Conservation (phyloP, 2,113 vertebrate species). For the Gobio gobio region DNA sequence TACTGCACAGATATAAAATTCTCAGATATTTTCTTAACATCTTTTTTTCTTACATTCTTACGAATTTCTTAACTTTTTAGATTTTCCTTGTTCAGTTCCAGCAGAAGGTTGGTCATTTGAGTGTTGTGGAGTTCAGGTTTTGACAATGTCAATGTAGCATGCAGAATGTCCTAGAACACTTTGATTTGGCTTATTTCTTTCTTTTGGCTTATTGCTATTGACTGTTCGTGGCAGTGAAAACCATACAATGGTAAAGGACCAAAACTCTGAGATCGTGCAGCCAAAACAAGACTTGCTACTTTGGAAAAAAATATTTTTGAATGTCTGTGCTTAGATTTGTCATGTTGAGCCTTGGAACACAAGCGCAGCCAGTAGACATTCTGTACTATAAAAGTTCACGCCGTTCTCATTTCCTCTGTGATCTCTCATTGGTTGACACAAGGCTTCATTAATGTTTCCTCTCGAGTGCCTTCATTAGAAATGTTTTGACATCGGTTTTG, state of each 20-base stretch:
- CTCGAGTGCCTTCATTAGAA: conserved; percentile 31
- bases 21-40: no score
- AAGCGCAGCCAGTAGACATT: conserved; percentile 23
- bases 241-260: conserved; percentile 6
- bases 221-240: conserved; percentile 25
- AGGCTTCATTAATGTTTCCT: conserved; percentile 44
- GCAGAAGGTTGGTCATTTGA: no score
- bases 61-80: no score
- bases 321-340: conserved; percentile 21
- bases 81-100: no score
- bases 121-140: no score
- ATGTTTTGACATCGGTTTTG: background rate
- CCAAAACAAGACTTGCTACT: conserved; percentile 46
- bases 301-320: conserved; percentile 5
- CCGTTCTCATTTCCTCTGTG: conserved; percentile 52
- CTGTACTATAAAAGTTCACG: conserved; percentile 39
- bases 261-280: conserved; percentile 3
- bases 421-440: conserved; percentile 45
- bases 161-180: background rate
- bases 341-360: conserved; percentile 30
- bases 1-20: no score
- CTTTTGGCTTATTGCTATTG: background rate
- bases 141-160: background rate
- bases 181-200: conserved; percentile 6
- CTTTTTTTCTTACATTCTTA: no score